These are phyloP conservation scores for Lytechinus pictus DNA, from an alignment of 35 echinoderm and acorn worm genomes.

Conservation along the genomic window DNA sequence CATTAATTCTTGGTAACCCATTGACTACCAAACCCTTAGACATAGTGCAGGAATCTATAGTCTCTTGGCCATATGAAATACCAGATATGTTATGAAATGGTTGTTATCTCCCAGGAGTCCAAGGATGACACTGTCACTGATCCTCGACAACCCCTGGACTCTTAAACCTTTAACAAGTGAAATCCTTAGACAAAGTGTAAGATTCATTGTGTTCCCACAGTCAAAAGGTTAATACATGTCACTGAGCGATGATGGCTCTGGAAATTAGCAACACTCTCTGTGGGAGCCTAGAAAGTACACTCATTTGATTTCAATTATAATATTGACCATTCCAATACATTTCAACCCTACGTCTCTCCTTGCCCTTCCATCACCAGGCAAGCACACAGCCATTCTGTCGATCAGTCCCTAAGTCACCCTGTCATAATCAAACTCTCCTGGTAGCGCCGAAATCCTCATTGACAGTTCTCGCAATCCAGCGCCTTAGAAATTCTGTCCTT, in stretches of 20 bases:
- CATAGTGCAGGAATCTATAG: no score
- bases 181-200: no score
- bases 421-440: not conserved
- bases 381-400: not conserved
- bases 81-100: no score
- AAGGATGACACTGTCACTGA: no score
- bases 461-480: not conserved
- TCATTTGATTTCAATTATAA: not conserved
- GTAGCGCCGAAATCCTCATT: not conserved
- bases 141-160: no score
- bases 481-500: not conserved
- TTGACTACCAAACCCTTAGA: no score
- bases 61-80: no score
- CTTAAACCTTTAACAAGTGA: no score
- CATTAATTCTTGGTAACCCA: not conserved
- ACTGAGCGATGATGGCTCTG: not conserved
- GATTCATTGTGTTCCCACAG: no score
- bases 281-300: not conserved
- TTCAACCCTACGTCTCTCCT: not conserved
- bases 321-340: constrained; percentile 1
- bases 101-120: no score
- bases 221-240: no score
- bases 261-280: not conserved
- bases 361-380: not conserved
- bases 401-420: not conserved